Evolutionary conservation across 2,888 invertebrate species (phyloP).

Genomic region (Pterostichus niger): DNA sequence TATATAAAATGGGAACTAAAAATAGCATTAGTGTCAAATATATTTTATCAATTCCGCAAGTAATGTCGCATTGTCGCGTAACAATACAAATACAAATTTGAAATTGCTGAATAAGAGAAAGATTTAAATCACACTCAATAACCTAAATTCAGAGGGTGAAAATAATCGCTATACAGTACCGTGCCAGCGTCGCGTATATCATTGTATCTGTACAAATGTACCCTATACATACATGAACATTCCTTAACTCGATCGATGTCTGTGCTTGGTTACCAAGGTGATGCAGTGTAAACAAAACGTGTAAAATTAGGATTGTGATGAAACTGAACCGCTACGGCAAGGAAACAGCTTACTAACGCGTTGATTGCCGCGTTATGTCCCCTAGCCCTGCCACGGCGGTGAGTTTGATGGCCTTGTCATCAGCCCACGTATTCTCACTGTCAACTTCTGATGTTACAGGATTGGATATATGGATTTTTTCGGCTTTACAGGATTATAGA

Average conservation of each 20-base stretch:
- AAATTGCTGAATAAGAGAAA: no score
- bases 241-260: slow-evolving; percentile 23
- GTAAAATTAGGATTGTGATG: slow-evolving; percentile 52
- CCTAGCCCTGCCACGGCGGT: not conserved
- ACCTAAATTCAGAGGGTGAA: slow-evolving; percentile 11
- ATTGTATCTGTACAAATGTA: slow-evolving; percentile 33
- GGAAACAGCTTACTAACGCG: slow-evolving; percentile 36
- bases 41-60: no score
- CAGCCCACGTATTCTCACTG: not conserved
- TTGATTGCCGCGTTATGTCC: slow-evolving; percentile 29
- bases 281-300: slow-evolving; percentile 55
- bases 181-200: slow-evolving; percentile 9
- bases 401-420: slow-evolving; percentile 1
- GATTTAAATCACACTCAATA: not conserved
- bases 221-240: slow-evolving; percentile 33
- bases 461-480: slow-evolving; percentile 36
- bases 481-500: slow-evolving; percentile 25
- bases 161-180: not conserved
- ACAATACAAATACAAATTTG: no score
- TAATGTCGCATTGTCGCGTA: no score
- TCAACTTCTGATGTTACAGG: not conserved
- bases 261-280: slow-evolving; percentile 21
- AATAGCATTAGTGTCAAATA: no score
- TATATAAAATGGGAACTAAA: no score
- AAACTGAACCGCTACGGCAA: slow-evolving; percentile 30